Base-by-base conservation (phyloP, 2,888 invertebrate genomes). In the Cheilosia vulpina region DNA sequence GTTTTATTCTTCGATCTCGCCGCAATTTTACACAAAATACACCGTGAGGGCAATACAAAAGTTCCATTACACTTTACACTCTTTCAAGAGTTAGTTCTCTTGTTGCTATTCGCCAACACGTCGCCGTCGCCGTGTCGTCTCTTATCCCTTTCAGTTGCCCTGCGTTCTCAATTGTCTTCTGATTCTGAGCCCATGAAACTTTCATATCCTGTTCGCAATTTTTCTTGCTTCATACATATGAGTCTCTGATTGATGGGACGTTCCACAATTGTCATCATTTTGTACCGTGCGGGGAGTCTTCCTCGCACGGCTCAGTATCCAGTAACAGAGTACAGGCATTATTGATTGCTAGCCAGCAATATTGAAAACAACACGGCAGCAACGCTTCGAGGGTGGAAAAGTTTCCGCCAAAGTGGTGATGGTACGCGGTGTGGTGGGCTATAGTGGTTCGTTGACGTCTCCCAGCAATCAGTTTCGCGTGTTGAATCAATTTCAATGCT, bases 381-480 rank as follows among this genome's bases (percentile, higher is more conserved):
- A 60, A 50, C 52, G 73, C 81, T 68, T 41, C 63, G 47, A 63
- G 83, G 55, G 38, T 52, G 17, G 57, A 45, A 66, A 78, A 73
- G 50, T 83, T 68, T 73, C 50, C 53, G 19, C 57, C 69, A 66
- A 60, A 72, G 47, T 52, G 34, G 27, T 6, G 24, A 21, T n/a
- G 43, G 47, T 55, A 15, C 9, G 50, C 50, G 27, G 15, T 43
- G 5, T 17, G n/a, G 21, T 55, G 57, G 27, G 27, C 17, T 13
- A 38, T 55, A 58, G 65, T 52, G 77, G 78, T 83, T 79, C 83
- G 78, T 83, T 83, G 83, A 83, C 79, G 73, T 83, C 55, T 63
- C 62, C 43, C 43, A 83, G 79, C 83, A 83, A 83, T 83, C 79
- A 79, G 73, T 73, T 79, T 78, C 83, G 78, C 83, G 78, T 78